Base-by-base conservation (phyloP, 2,888 invertebrate species). In the Vanessa cardui region DNA sequence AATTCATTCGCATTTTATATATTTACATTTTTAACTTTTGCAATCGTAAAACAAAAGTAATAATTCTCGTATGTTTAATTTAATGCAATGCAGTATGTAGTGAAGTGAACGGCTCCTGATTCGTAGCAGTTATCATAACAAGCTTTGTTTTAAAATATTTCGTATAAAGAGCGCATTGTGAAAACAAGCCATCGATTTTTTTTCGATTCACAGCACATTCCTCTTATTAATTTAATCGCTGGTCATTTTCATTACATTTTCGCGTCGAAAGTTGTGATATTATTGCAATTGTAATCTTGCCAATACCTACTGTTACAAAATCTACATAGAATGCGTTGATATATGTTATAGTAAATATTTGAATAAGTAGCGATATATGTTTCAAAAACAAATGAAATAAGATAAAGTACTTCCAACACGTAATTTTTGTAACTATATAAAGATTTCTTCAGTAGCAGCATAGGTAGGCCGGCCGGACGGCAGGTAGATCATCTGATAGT, bases 81-180 rank as follows among this genome's bases (percentile, higher is more conserved):
- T 46, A 62, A 65, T 58, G 52, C 47, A 62, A 69, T 54, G 58
- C 33, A 46, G 54, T 21, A 46, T 58, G 50, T 39, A 54, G 58
- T 69, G 62, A 59, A 58, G 52, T 54, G 69, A 44, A 49, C 33
- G 56, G 39, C 58, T 20, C 46, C 58, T 54, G 66, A 62, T 69
- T 66, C 69, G 62, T 47, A 26, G 33, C 66, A 69, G 65, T 68
- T 68, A 68, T 70, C 67, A 62, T 70, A 68, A 62, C 65, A 68
- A 62, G 64, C 50, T 45, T 68, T 70, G 65, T 65, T 70, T 65
- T 65, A 65, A 68, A 68, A 68, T 68, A 70, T 65, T 62, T 44
- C 12, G 45, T 63, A 58, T 60, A 63, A 66, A 69, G 66, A 50
- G 62, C 49, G 59, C 39, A 62, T 47, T 65, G 65, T 62, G 59